Evolutionary conservation across 53 echinoderm and acorn worm genomes (phyloP).

Genomic region (Apostichopus leukothele): DNA sequence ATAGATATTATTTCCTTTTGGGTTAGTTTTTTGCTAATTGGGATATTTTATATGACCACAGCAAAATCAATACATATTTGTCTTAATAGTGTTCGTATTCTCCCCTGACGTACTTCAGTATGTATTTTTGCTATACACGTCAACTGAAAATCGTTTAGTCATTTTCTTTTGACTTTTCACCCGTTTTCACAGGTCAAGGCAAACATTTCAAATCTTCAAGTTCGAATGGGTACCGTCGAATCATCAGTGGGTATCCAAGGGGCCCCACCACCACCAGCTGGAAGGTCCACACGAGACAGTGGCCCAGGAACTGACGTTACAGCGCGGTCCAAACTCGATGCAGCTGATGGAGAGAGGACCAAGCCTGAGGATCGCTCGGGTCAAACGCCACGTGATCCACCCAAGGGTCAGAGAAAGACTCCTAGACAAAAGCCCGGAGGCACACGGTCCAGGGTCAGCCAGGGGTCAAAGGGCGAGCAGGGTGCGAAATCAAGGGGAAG

Average conservation of each 20-base stretch:
- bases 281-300: background rate
- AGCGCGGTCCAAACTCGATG: background rate
- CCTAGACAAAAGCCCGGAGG: conserved; percentile 27
- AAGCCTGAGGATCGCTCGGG: background rate
- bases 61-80: too few relatives aligned
- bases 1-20: too few relatives aligned
- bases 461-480: conserved; percentile 26
- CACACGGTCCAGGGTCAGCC: conserved; percentile 25
- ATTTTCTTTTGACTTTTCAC: background rate
- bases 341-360: background rate
- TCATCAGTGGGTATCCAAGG: background rate
- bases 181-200: conserved; percentile 2
- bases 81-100: too few relatives aligned
- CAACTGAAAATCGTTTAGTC: too few relatives aligned
- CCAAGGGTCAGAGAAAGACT: background rate
- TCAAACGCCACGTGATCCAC: background rate
- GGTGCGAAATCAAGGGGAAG: conserved; percentile 13
- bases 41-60: too few relatives aligned
- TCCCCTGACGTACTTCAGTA: too few relatives aligned
- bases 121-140: too few relatives aligned
- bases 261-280: conserved; percentile 8
- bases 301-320: conserved; percentile 5
- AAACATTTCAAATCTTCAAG: conserved; percentile 21
- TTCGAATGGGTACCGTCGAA: background rate
- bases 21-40: too few relatives aligned